Conservation (phyloP, 1,140 invertebrate genomes). For the Patella vulgata region DNA sequence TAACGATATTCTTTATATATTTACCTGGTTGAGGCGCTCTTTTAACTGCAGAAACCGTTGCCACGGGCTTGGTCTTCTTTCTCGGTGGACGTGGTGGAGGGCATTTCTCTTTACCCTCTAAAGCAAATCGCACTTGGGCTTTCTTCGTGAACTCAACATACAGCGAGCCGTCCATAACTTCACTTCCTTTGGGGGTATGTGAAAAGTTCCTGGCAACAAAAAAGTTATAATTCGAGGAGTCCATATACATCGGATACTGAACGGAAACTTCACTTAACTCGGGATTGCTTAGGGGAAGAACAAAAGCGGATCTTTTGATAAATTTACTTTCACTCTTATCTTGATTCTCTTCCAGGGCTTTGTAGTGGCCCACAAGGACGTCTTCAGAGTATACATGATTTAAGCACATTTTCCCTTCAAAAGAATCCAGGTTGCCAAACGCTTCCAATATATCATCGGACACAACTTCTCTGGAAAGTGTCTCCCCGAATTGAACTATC, state of each 20-base stretch:
- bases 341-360: neutral
- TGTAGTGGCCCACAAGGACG: slow-evolving; percentile 6
- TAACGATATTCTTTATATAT: too few species aligned
- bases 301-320: neutral
- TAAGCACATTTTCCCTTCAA: neutral
- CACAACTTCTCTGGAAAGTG: neutral
- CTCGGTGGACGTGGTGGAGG: neutral
- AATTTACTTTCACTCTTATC: neutral
- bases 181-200: neutral
- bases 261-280: neutral
- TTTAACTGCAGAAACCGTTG: too few species aligned
- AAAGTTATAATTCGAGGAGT: slow-evolving; percentile 3
- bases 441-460: slow-evolving; percentile 9
- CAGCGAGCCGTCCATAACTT: neutral
- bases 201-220: slow-evolving; percentile 6
- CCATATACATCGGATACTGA: slow-evolving; percentile 3
- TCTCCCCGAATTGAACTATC: slow-evolving; percentile 1
- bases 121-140: neutral
- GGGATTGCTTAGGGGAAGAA: slow-evolving; percentile 6
- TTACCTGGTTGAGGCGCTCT: too few species aligned
- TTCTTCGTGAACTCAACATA: slow-evolving; percentile 5
- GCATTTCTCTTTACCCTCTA: neutral
- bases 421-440: neutral
- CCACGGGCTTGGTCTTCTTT: too few species aligned
- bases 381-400: neutral